Conservation (phyloP, 2,888 invertebrate genomes). For the Cordylochernes scorpioides region DNA sequence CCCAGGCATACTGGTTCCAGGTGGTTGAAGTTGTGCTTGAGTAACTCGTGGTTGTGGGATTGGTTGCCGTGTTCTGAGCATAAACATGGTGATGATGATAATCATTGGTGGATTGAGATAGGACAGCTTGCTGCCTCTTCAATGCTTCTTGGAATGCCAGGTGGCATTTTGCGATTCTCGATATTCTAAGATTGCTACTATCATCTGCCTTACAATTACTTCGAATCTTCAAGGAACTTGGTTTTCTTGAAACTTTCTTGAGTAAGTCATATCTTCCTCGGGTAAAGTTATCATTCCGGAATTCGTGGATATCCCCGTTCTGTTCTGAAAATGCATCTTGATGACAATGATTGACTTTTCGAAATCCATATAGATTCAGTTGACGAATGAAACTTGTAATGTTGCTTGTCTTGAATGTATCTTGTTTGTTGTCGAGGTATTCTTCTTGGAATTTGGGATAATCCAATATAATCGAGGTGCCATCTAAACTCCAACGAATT, state of each 20-base stretch:
- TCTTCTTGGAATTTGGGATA: slow-evolving; percentile 28
- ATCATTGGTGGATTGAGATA: too few relatives aligned
- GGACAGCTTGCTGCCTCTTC: too few relatives aligned
- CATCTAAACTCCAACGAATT: slow-evolving; percentile 32
- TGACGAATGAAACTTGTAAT: slow-evolving; percentile 21
- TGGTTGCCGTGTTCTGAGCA: too few relatives aligned
- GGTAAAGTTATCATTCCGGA: slow-evolving; percentile 11
- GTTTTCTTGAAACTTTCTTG: slow-evolving; percentile 8
- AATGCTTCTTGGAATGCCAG: too few relatives aligned
- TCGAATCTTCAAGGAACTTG: too few relatives aligned
- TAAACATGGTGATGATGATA: too few relatives aligned
- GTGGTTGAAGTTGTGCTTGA: too few relatives aligned
- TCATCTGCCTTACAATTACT: too few relatives aligned
- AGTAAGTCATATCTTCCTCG: slow-evolving; percentile 12
- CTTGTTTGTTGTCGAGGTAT: slow-evolving; percentile 15
- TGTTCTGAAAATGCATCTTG: slow-evolving; percentile 2
- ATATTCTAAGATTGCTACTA: too few relatives aligned
- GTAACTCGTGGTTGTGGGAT: too few relatives aligned
- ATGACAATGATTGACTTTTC: slow-evolving; percentile 16
- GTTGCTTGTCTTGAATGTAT: slow-evolving; percentile 18
- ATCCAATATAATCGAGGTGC: slow-evolving; percentile 32
- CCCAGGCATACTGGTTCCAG: too few relatives aligned
- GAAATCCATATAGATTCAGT: slow-evolving; percentile 21
- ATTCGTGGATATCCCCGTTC: slow-evolving; percentile 10
- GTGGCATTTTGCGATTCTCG: too few relatives aligned